Percentiles rank a stretch among this genome's conserved stretches.
Evolutionary conservation across 1,140 invertebrate species (phyloP).

Genomic region (Brachionus paranguensis): DNA sequence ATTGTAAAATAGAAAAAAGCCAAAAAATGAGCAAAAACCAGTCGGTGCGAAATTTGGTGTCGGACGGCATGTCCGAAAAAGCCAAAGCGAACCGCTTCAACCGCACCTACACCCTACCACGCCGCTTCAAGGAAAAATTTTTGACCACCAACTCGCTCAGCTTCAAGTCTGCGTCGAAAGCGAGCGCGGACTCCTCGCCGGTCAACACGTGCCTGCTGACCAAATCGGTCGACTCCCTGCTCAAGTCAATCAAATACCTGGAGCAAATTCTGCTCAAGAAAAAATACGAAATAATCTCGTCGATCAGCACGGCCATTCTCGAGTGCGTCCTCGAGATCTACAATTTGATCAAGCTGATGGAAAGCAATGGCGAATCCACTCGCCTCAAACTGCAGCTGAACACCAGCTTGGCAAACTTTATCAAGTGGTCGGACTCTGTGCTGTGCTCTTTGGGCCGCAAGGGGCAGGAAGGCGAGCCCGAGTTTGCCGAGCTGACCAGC

Average conservation of each 20-base stretch:
- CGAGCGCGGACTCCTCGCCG: not conserved
- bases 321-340: not conserved
- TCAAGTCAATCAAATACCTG: not conserved
- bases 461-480: not conserved
- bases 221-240: not conserved
- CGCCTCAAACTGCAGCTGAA: not conserved
- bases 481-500: not conserved
- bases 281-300: constrained; percentile 20
- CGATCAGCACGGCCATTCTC: constrained; percentile 18
- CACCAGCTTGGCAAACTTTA: constrained; percentile 28
- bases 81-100: not conserved
- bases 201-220: not conserved
- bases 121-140: constrained; percentile 27
- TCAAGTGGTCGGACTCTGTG: constrained; percentile 31
- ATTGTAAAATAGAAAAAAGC: not conserved
- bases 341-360: not conserved
- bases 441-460: not conserved
- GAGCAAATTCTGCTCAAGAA: not conserved
- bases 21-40: not conserved
- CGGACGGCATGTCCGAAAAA: not conserved
- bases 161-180: not conserved
- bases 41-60: not conserved
- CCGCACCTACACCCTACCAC: not conserved
- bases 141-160: not conserved
- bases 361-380: not conserved